Base-by-base conservation (phyloP, 2,797 vertebrate species). In the Sebastes nivosus region DNA sequence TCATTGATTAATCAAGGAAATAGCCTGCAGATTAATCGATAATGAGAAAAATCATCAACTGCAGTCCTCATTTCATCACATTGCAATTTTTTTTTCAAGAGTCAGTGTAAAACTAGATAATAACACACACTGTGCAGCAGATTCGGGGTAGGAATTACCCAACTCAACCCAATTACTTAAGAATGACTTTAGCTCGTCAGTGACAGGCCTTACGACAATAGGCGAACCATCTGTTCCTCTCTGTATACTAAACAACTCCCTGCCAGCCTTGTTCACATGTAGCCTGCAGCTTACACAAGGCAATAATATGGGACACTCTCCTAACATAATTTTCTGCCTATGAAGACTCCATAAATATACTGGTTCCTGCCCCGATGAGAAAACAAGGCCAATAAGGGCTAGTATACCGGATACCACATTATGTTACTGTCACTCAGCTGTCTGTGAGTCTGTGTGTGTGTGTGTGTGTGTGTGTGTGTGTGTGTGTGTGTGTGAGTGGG, bases 141-240 rank as follows among this genome's bases (percentile, higher is more conserved):
- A 85, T 80, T 80, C 11, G 1, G 67, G 50, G 36, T 14, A 77
- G 74, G 60, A 88, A 88, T 86, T 63, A 88, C 42, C 60, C 58
- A 67, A 86, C 65, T 75, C 70, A 85, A 88, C 60, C 83, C 60
- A 87, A 83, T 87, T 90, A 75, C 84, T 86, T 85, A 85, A 87
- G 78, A 90, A 91, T 89, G 67, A 85, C 79, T 85, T 83, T 61
- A 87, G 86, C 84, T 87, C 29, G 70, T 85, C 75, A 58, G 75
- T 36, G 27, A 29, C 75, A 77, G 63, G 64, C 82, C 76, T 73
- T 30, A 81, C 13, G 18, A 92, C 85, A 93, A 90, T 82, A 86
- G 81, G 57, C 65, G 79, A 91, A 87, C 90, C 90, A 93, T 93
- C 94, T 94, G 91, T 86, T 87, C 87, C 50, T 89, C 38, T 77